Evolutionary conservation across 2,797 vertebrate genomes (phyloP).

Genomic region (Iguana delicatissima): DNA sequence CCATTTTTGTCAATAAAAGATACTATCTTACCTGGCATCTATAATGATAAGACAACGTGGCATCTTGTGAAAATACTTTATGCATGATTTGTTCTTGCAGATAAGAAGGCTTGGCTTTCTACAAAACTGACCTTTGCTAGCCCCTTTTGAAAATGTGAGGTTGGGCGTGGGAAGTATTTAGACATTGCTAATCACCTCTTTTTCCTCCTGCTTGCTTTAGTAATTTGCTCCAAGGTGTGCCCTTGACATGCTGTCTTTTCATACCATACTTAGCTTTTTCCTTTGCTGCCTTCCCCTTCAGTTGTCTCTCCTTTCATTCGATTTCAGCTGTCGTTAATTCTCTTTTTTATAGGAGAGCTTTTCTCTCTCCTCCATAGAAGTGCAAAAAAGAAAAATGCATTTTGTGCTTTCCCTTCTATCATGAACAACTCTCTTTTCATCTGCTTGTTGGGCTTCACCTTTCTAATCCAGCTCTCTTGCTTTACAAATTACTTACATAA

Average conservation of each 20-base stretch:
- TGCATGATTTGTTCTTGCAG: background rate
- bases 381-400: background rate
- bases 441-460: conserved; percentile 63
- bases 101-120: background rate
- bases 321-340: conserved; percentile 21
- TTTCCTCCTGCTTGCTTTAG: background rate
- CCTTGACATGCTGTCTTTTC: conserved; percentile 13
- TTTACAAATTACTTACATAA: conserved; percentile 62
- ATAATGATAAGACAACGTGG: background rate
- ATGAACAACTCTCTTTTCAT: conserved; percentile 65
- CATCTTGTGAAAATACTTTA: background rate
- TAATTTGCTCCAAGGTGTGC: background rate
- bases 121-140: background rate
- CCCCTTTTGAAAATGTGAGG: background rate
- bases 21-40: background rate
- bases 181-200: background rate
- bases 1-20: background rate
- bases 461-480: conserved; percentile 69
- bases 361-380: conserved; percentile 1
- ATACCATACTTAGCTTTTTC: background rate
- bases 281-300: background rate
- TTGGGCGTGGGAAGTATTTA: background rate
- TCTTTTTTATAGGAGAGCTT: conserved; percentile 14
- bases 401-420: conserved; percentile 60
- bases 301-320: conserved; percentile 24